Percentiles rank a stretch among this genome's conserved stretches.
phyloP scores from a whole-genome alignment of 2,113 vertebrate species.

The Clarias batrachus region DNA sequence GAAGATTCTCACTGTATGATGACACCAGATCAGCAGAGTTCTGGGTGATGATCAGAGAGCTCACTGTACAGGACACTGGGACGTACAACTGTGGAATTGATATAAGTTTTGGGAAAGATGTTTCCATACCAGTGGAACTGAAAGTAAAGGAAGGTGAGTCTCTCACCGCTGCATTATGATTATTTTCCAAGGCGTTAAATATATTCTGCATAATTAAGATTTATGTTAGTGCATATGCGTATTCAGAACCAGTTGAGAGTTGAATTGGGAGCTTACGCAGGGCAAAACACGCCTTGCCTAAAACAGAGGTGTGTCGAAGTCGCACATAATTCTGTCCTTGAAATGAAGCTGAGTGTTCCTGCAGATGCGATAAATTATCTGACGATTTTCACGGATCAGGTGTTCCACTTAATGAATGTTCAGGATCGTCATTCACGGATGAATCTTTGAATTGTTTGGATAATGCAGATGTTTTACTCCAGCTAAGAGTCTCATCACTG shows the following conservation, averaged over 20 bases:
- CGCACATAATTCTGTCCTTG: not conserved
- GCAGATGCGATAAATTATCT: not conserved
- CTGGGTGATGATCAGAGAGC: slow-evolving; percentile 13
- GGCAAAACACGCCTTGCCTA: not conserved
- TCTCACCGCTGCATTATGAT: not conserved
- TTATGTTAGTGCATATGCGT: too few species aligned
- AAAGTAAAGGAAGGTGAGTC: not conserved
- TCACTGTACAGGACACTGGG: slow-evolving; percentile 10
- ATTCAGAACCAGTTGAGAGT: not conserved
- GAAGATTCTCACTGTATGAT: slow-evolving; percentile 21
- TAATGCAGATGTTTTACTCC: too few species aligned
- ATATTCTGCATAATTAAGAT: not conserved
- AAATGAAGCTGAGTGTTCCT: not conserved
- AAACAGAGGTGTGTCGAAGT: not conserved
- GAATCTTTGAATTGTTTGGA: too few species aligned
- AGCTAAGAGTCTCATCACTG: too few species aligned
- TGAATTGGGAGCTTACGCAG: not conserved
- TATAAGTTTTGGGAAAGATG: accelerated
- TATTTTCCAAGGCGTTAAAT: not conserved
- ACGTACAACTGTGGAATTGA: not conserved
- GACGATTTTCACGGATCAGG: too few species aligned
- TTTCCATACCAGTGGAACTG: not conserved
- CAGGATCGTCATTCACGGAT: too few species aligned
- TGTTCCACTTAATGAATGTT: too few species aligned
- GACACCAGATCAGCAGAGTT: slow-evolving; percentile 14